Conservation (phyloP, 2,888 invertebrate genomes). For the Eilema griseolum region DNA sequence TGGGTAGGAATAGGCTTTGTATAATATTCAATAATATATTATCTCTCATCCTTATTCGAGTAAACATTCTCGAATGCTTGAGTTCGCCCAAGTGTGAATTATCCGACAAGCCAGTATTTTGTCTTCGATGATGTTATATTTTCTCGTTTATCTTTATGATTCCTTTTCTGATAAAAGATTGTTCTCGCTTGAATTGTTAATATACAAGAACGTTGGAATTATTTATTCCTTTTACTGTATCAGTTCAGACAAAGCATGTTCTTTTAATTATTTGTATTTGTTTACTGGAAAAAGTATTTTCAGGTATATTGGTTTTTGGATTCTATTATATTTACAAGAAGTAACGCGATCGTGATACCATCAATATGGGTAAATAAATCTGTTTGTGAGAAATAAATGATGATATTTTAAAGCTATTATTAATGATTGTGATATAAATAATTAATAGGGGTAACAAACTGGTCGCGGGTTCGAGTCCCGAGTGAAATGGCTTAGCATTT, state of each 20-base stretch:
- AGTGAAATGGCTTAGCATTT: too few species aligned
- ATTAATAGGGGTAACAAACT: too few species aligned
- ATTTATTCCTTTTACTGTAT: not conserved
- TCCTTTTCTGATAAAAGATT: conserved; percentile 6
- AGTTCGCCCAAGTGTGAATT: conserved; percentile 11
- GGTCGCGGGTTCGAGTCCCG: too few species aligned
- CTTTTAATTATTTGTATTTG: not conserved
- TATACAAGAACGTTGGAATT: not conserved
- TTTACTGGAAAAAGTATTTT: not conserved
- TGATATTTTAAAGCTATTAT: too few species aligned
- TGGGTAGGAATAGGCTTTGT: not conserved
- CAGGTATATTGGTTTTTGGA: not conserved
- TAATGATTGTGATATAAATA: too few species aligned
- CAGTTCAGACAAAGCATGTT: not conserved
- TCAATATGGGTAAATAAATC: too few species aligned
- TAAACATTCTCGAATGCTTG: conserved; percentile 11
- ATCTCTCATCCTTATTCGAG: not conserved
- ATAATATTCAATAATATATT: not conserved
- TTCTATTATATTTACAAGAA: not conserved
- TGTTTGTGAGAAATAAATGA: too few species aligned
- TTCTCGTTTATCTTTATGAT: conserved; percentile 6
- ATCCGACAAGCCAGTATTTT: conserved; percentile 10
- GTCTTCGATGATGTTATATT: conserved; percentile 9
- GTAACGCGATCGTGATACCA: not conserved
- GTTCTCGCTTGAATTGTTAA: conserved; percentile 2